phyloP scores from a whole-genome alignment of 2,113 vertebrate species.

The Myxocyprinus asiaticus region DNA sequence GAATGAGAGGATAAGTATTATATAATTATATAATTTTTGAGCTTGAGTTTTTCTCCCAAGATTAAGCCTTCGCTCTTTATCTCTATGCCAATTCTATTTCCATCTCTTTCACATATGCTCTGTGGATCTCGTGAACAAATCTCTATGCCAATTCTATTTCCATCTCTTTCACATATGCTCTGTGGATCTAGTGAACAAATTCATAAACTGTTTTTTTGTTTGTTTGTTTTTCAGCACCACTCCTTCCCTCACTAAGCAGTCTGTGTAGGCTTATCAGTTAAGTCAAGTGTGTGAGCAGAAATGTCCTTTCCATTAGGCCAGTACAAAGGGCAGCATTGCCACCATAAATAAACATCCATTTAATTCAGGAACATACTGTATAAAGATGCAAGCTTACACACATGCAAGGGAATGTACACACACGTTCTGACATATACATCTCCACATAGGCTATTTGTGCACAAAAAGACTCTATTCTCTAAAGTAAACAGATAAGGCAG shows the following conservation, averaged over 20 bases:
- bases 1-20: slow-evolving; percentile 32
- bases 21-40: too few relatives aligned
- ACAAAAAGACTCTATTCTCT: neutral
- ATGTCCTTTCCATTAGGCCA: slow-evolving; percentile 66
- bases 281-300: slow-evolving; percentile 67
- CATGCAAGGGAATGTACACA: neutral
- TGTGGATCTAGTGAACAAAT: slow-evolving; percentile 54
- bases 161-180: neutral
- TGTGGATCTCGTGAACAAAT: too few relatives aligned
- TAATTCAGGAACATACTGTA: slow-evolving; percentile 22
- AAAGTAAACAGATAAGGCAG: slow-evolving; percentile 18
- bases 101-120: too few relatives aligned
- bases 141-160: slow-evolving; percentile 21
- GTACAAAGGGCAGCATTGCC: slow-evolving; percentile 70
- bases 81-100: slow-evolving; percentile 21
- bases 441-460: too few relatives aligned
- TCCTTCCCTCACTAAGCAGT: slow-evolving; percentile 47
- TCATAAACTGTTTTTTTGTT: slow-evolving; percentile 60
- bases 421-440: too few relatives aligned
- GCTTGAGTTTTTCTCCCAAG: neutral
- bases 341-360: slow-evolving; percentile 54
- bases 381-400: slow-evolving; percentile 7
- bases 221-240: slow-evolving; percentile 55
- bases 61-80: slow-evolving; percentile 45
- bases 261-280: slow-evolving; percentile 75